Evolutionary conservation across 1,140 invertebrate species (phyloP).

Genomic region (Drosophila pruinosa): DNA sequence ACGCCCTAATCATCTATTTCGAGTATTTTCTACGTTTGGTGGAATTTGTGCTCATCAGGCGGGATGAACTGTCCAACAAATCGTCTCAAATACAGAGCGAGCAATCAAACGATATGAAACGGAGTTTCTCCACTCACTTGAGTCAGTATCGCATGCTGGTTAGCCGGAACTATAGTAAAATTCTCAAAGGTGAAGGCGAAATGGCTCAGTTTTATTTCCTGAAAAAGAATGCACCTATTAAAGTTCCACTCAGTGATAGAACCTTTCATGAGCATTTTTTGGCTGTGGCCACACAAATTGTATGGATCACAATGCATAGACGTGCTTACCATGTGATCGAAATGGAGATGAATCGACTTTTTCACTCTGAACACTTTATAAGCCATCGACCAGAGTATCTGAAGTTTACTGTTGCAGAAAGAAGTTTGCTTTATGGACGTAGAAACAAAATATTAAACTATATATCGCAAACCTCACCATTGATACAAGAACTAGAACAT

Average conservation of each 20-base stretch:
- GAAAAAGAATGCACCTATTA: conserved; percentile 62
- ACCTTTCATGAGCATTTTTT: conserved; percentile 70
- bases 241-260: conserved; percentile 58
- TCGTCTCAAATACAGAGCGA: conserved; percentile 67
- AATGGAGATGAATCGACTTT: conserved; percentile 73
- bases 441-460: conserved; percentile 67
- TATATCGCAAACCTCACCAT: conserved; percentile 64
- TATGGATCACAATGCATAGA: conserved; percentile 73
- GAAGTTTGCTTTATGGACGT: conserved; percentile 63
- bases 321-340: conserved; percentile 69
- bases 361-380: conserved; percentile 74
- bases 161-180: conserved; percentile 69
- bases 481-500: conserved; percentile 63
- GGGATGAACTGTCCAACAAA: conserved; percentile 65
- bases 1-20: conserved; percentile 75
- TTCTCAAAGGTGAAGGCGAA: conserved; percentile 63
- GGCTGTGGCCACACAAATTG: conserved; percentile 60
- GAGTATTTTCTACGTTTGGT: conserved; percentile 74
- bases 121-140: conserved; percentile 61
- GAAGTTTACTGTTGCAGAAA: conserved; percentile 50
- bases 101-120: conserved; percentile 66
- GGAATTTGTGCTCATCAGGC: conserved; percentile 70
- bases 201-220: conserved; percentile 66
- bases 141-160: conserved; percentile 71
- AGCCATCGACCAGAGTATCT: conserved; percentile 40